phyloP scores from a whole-genome alignment of 2,797 vertebrate species.

The Lycodopsis pacificus region DNA sequence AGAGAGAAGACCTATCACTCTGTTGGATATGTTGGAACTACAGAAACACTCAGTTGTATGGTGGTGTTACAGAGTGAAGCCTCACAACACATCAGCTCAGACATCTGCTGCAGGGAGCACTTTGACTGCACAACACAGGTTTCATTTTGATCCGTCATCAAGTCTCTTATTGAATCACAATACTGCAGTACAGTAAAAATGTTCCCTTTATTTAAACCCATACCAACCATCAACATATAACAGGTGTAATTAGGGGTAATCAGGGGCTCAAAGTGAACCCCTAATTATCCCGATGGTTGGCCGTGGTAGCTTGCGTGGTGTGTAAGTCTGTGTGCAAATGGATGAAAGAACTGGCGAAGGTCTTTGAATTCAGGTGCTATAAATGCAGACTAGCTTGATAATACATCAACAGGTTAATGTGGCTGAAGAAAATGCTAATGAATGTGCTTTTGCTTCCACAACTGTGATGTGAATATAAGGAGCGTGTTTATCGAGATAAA shows the following conservation, averaged over 20 bases:
- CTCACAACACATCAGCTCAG: not conserved
- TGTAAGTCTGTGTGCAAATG: not conserved
- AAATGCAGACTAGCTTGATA: not conserved
- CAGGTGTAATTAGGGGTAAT: not conserved
- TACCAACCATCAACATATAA: not conserved
- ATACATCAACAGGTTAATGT: not conserved
- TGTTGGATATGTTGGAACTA: not conserved
- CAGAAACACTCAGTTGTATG: not conserved
- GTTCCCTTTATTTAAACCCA: not conserved
- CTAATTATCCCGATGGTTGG: too few species aligned
- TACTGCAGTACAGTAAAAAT: not conserved
- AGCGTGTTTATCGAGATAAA: too few species aligned
- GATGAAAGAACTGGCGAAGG: not conserved
- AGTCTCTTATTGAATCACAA: not conserved
- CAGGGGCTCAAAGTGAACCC: too few species aligned
- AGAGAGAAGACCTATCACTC: not conserved
- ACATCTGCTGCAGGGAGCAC: not conserved
- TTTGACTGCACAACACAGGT: not conserved
- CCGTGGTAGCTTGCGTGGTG: not conserved
- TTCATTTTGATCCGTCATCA: not conserved
- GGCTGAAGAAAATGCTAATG: not conserved
- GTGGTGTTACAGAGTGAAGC: not conserved
- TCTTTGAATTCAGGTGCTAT: not conserved
- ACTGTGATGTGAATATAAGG: too few species aligned
- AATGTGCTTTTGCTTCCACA: too few species aligned